Evolutionary conservation across 2,113 vertebrate species (phyloP).

Genomic region (Misgurnus mizolepis): DNA sequence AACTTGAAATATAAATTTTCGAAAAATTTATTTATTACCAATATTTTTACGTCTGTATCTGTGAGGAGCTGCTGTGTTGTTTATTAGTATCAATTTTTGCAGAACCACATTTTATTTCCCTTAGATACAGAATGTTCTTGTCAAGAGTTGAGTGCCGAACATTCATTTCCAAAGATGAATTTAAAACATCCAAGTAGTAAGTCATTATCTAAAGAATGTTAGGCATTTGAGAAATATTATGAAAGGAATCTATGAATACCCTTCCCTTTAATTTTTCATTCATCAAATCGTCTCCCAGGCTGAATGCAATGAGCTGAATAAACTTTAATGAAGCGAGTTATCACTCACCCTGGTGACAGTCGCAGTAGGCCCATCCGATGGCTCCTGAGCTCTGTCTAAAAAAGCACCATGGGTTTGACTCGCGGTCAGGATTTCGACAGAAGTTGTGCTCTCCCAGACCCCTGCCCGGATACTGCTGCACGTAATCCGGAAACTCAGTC

Average conservation of each 20-base stretch:
- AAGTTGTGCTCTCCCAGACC: conserved; percentile 87
- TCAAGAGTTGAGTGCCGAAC: background rate
- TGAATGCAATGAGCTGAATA: background rate
- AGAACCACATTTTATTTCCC: no score
- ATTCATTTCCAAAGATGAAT: background rate
- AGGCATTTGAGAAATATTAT: no score
- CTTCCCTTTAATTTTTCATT: background rate
- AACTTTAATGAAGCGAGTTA: background rate
- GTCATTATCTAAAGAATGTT: no score
- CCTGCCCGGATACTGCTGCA: conserved; percentile 87
- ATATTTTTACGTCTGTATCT: no score
- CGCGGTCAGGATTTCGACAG: conserved; percentile 88
- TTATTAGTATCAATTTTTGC: no score
- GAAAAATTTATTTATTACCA: no score
- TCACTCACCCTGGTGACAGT: conserved; percentile 85
- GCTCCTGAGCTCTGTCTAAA: conserved; percentile 84
- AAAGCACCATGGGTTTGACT: conserved; percentile 87
- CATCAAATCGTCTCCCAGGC: background rate
- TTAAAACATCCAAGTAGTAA: no score
- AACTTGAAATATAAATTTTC: no score
- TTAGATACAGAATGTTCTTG: background rate
- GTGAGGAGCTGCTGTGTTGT: no score
- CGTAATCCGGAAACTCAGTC: conserved; percentile 88
- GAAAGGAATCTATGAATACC: no score
- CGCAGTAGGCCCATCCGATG: conserved; percentile 87